A percentile compares a stretch with the other conserved stretches of the same genome.
Conservation (phyloP, 2,113 vertebrate genomes). For the Dromaius novaehollandiae region DNA sequence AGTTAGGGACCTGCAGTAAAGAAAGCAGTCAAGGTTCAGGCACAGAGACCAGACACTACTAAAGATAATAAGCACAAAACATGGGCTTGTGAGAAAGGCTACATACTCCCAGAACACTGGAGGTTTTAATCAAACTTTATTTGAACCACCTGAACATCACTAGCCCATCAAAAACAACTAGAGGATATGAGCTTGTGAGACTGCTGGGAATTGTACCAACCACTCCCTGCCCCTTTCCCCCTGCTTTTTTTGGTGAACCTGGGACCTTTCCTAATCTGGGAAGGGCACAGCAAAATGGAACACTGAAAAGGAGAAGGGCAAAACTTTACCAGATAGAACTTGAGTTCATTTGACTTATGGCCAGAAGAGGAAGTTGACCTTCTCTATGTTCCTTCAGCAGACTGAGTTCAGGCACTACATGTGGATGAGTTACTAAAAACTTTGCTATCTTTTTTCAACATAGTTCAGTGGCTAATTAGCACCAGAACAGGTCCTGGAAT, state of each 20-base stretch:
- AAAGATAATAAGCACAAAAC: background rate
- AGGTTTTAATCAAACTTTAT: background rate
- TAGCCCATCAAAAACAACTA: too few relatives aligned
- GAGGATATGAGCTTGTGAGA: background rate
- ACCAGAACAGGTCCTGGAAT: background rate
- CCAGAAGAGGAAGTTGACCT: background rate
- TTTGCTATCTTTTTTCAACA: background rate
- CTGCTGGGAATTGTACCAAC: background rate
- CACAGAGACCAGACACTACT: too few relatives aligned
- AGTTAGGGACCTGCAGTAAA: conserved; percentile 88
- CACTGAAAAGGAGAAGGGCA: background rate
- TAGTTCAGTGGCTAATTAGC: background rate
- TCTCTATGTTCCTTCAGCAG: background rate
- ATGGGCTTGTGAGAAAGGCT: background rate
- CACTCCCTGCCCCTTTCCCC: too few relatives aligned
- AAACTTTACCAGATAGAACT: background rate
- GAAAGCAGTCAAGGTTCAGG: background rate
- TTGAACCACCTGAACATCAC: background rate
- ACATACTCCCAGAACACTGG: background rate
- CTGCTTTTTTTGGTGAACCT: background rate
- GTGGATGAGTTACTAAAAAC: background rate
- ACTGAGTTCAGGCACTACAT: background rate
- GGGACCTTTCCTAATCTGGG: background rate
- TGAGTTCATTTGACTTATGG: background rate
- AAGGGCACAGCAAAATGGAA: background rate